These are phyloP conservation scores for Anolis carolinensis DNA, from an alignment of 2,113 vertebrate genomes.

Conservation along the genomic window DNA sequence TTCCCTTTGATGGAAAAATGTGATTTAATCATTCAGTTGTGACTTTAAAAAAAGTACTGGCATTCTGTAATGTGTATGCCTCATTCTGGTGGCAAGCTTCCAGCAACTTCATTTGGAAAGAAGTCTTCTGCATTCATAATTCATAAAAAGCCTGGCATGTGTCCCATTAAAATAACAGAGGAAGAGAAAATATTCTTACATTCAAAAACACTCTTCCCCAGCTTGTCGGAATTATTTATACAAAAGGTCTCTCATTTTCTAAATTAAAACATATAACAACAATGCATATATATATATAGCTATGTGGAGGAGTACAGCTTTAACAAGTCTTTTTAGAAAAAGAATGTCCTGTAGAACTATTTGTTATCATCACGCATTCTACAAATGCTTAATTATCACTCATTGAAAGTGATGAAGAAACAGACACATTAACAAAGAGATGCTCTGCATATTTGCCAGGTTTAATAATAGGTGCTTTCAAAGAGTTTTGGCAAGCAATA, in stretches of 20 bases:
- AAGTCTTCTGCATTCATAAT: slow-evolving; percentile 70
- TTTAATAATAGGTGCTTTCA: background rate
- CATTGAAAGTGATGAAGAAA: background rate
- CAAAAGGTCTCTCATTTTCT: slow-evolving; percentile 32
- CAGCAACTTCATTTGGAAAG: slow-evolving; percentile 72
- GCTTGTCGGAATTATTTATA: slow-evolving; percentile 54
- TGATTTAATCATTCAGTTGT: slow-evolving; percentile 67
- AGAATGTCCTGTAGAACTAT: background rate
- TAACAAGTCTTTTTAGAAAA: slow-evolving; percentile 5
- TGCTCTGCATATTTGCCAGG: background rate
- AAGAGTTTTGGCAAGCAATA: background rate
- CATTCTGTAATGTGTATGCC: slow-evolving; percentile 64
- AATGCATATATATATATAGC: slow-evolving; percentile 25
- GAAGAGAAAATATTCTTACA: slow-evolving; percentile 62
- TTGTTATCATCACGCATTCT: slow-evolving; percentile 9
- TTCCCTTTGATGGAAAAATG: slow-evolving; percentile 53
- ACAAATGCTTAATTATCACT: slow-evolving; percentile 26
- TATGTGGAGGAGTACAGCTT: background rate
- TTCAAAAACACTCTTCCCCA: slow-evolving; percentile 47
- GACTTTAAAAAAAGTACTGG: slow-evolving; percentile 66
- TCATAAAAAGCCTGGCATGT: slow-evolving; percentile 70
- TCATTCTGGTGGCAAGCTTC: slow-evolving; percentile 65
- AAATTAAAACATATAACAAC: slow-evolving; percentile 25
- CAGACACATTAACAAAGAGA: background rate
- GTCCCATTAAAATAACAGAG: slow-evolving; percentile 63